Evolutionary conservation across 30 jellyfish, hydroid and myxozoan species (phyloP), one percentile per base, ranked within the genome.

Genomic region (Aurelia sp.): DNA sequence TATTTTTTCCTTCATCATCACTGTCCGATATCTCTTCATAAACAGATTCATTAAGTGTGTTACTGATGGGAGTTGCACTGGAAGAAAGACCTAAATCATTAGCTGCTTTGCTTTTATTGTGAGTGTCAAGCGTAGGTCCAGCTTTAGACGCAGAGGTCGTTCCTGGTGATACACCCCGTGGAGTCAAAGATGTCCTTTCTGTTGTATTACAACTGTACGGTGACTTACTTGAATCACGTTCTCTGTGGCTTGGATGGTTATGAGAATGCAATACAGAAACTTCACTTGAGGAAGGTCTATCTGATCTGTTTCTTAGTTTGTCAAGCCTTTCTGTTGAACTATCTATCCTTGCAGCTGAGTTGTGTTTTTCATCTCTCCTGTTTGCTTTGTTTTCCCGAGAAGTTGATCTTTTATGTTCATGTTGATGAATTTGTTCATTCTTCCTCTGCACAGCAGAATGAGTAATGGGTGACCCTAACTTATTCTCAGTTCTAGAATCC

Each of bases 21-120:
- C 91, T 65, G 63, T 94, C 97, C 13, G 97, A 94, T 18, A 89
- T 89, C 48, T 86, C 97, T 35, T 90, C 98, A 59, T 87, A 87
- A 66, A 78, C 90, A 17, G 96, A 20, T 15, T 87, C 78, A 35
- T 66, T 75, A 3, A 27, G 50, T 13, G 73, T 52, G 19, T 82
- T 82, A 37, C 40, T 40, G 9, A 52, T 37, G 7, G 51, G 61
- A 8, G 51, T 41, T 50, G 21, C 79, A 17, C 61, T 6, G 4
- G 35, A 12, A 8, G 61, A 41, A 30, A 51, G 59, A 21, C 37
- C 65, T 55, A 20, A 30, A 9, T 52, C 51, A 41, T n/a, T 5
- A 48, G 31, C 31, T 20, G 17, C 73, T 18, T 48, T 84, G 11
- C 87, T 52, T 59, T 59, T 0, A n/a, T 59, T 12, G 69, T 59